Evolutionary conservation across 2,113 vertebrate species (phyloP).

Genomic region (Urocynchramus pylzowi): DNA sequence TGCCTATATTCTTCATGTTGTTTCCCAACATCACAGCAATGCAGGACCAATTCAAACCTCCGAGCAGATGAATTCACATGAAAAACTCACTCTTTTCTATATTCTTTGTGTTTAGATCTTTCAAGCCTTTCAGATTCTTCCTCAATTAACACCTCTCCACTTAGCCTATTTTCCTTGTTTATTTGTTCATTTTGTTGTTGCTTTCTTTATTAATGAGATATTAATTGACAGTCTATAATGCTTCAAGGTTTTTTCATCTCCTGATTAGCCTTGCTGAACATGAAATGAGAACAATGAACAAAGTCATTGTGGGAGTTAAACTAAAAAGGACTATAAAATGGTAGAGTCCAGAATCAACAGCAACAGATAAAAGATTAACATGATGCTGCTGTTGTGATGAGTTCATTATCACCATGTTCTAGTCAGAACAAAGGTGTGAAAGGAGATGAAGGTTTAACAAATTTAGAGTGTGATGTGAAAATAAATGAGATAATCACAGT

Average conservation of each 20-base stretch:
- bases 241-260: slow-evolving; percentile 19
- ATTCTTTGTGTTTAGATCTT: slow-evolving; percentile 39
- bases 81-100: neutral
- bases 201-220: slow-evolving; percentile 50
- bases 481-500: neutral
- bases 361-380: slow-evolving; percentile 11
- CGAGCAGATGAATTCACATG: neutral
- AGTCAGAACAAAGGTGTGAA: slow-evolving; percentile 41
- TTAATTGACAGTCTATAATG: slow-evolving; percentile 50
- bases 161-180: slow-evolving; percentile 36
- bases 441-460: neutral
- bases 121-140: neutral
- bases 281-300: slow-evolving; percentile 35
- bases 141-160: slow-evolving; percentile 64
- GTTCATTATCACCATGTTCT: slow-evolving; percentile 31
- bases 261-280: neutral
- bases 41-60: neutral
- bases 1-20: neutral
- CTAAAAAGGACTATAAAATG: neutral
- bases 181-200: slow-evolving; percentile 50
- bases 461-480: neutral
- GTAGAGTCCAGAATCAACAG: neutral
- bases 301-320: slow-evolving; percentile 14
- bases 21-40: neutral
- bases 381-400: neutral